phyloP scores from a whole-genome alignment of 2,888 invertebrate genomes.

The Phalangium opilio region DNA sequence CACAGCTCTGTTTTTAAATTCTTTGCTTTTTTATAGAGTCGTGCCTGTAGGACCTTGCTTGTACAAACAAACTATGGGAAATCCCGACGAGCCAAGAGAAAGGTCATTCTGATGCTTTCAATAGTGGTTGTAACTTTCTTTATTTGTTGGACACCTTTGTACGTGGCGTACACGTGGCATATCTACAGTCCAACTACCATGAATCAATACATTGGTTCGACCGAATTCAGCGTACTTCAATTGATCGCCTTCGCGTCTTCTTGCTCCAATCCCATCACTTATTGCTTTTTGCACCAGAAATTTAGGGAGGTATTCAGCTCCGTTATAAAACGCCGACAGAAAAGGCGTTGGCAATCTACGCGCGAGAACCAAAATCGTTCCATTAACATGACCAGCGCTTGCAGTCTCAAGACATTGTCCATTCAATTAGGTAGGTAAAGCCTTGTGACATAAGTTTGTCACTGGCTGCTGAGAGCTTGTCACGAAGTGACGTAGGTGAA shows the following conservation, averaged over 20 bases:
- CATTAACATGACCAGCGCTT: too few relatives aligned
- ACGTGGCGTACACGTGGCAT: slow-evolving; percentile 42
- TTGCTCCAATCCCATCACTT: slow-evolving; percentile 51
- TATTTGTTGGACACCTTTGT: slow-evolving; percentile 51
- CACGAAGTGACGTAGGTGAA: too few relatives aligned
- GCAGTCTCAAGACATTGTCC: too few relatives aligned
- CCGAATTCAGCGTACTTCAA: slow-evolving; percentile 40
- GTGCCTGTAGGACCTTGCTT: too few relatives aligned
- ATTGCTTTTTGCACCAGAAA: slow-evolving; percentile 51
- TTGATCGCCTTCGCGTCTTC: slow-evolving; percentile 44
- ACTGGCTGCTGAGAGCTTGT: too few relatives aligned
- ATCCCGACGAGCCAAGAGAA: slow-evolving; percentile 61
- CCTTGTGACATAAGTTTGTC: too few relatives aligned
- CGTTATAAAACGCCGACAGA: slow-evolving; percentile 39
- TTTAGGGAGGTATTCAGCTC: slow-evolving; percentile 46
- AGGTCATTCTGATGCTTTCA: slow-evolving; percentile 51
- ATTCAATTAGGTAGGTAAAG: too few relatives aligned
- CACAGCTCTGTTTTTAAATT: too few relatives aligned
- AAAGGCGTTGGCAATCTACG: slow-evolving; percentile 7
- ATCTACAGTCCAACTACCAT: slow-evolving; percentile 38
- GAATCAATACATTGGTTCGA: slow-evolving; percentile 36
- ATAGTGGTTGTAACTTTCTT: slow-evolving; percentile 53
- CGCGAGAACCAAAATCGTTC: too few relatives aligned
- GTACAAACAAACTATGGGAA: too few relatives aligned
- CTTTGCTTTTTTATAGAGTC: too few relatives aligned